Evolutionary conservation across 2,888 invertebrate species (phyloP).

Genomic region (Mimas tiliae): DNA sequence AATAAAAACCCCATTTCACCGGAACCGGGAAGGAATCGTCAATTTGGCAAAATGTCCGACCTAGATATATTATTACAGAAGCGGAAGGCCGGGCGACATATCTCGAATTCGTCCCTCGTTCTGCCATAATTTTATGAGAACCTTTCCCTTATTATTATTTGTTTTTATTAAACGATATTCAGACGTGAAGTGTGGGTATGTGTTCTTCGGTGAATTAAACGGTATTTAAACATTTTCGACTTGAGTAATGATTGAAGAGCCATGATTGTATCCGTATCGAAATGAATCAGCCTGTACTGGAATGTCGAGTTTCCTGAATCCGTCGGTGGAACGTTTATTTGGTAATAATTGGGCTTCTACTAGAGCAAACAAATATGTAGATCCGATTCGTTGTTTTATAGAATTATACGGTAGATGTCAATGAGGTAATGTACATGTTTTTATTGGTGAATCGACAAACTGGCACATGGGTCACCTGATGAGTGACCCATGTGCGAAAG

Average conservation of each 20-base stretch:
- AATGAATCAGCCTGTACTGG: slow-evolving; percentile 56
- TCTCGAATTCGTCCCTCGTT: slow-evolving; percentile 60
- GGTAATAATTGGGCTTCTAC: slow-evolving; percentile 34
- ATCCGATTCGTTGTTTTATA: background rate
- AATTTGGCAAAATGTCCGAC: slow-evolving; percentile 51
- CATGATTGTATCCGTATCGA: slow-evolving; percentile 19
- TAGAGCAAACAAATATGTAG: background rate
- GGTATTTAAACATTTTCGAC: slow-evolving; percentile 17
- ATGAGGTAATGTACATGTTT: too few species aligned
- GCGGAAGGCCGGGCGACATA: slow-evolving; percentile 32
- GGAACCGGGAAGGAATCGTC: slow-evolving; percentile 32
- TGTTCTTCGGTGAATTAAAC: slow-evolving; percentile 24
- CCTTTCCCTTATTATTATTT: slow-evolving; percentile 49
- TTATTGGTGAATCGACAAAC: background rate
- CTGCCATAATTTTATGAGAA: slow-evolving; percentile 46
- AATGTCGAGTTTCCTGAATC: slow-evolving; percentile 73
- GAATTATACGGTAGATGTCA: background rate
- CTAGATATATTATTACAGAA: slow-evolving; percentile 43
- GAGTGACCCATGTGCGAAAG: too few species aligned
- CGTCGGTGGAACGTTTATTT: slow-evolving; percentile 46
- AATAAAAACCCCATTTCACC: slow-evolving; percentile 14
- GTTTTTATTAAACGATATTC: slow-evolving; percentile 49
- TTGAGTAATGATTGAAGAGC: slow-evolving; percentile 23
- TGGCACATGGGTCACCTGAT: too few species aligned
- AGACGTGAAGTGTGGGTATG: slow-evolving; percentile 21